Percentiles rank a stretch among this genome's conserved stretches.
These are phyloP conservation scores for Varecia variegata DNA, from an alignment of 2,797 vertebrate genomes.

Conservation along the genomic window DNA sequence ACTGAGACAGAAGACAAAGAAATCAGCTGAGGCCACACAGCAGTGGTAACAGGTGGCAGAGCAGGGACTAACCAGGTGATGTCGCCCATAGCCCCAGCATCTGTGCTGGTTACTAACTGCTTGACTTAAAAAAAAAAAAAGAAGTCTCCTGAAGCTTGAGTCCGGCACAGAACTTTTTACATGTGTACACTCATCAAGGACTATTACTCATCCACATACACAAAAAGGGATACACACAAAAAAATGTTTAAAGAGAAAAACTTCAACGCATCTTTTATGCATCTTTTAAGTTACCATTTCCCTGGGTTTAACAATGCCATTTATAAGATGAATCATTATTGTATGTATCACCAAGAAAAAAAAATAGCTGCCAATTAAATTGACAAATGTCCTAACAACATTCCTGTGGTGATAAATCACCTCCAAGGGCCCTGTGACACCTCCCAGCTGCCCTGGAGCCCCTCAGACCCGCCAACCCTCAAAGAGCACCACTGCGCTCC, in stretches of 20 bases:
- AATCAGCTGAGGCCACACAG: background rate
- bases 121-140: background rate
- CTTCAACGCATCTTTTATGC: too few species aligned
- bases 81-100: background rate
- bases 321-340: rapidly evolving
- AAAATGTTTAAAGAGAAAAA: background rate
- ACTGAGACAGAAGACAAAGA: background rate
- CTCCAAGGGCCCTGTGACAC: too few species aligned
- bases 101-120: rapidly evolving
- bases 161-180: background rate
- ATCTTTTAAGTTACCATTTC: background rate
- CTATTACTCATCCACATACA: background rate
- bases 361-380: background rate
- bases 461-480: background rate
- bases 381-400: background rate
- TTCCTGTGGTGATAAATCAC: background rate
- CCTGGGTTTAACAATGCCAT: background rate
- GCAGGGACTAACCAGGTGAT: rapidly evolving
- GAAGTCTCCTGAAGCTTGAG: background rate
- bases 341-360: background rate
- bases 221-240: background rate
- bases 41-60: background rate
- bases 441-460: too few species aligned
- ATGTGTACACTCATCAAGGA: background rate
- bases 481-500: background rate